Evolutionary conservation across 1,140 invertebrate species (phyloP).

Genomic region (Ooceraea biroi): DNA sequence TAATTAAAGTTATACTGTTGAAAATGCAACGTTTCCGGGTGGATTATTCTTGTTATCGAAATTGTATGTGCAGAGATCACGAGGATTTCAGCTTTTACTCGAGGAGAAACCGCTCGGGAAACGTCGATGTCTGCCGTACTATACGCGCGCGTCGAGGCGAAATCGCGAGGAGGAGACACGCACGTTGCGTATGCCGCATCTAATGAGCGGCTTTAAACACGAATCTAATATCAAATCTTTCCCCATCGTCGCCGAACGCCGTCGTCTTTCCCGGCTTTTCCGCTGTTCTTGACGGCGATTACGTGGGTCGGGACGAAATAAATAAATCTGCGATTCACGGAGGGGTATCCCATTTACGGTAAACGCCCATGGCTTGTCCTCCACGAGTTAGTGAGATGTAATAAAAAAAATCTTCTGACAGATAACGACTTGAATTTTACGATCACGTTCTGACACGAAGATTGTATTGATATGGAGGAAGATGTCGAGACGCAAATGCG

Average conservation of each 20-base stretch:
- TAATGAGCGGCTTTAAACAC: constrained; percentile 64
- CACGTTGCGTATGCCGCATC: constrained; percentile 71
- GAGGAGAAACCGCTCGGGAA: constrained; percentile 29
- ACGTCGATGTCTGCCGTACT: constrained; percentile 21
- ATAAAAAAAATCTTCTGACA: constrained; percentile 15
- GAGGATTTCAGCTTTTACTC: constrained; percentile 15
- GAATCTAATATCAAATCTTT: constrained; percentile 74
- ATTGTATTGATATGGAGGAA: constrained; percentile 9
- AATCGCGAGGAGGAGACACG: constrained; percentile 72
- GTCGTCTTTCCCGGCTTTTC: constrained; percentile 65
- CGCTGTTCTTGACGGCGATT: constrained; percentile 14
- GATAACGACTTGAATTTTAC: constrained; percentile 29
- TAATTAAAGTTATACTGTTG: not conserved
- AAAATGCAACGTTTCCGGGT: not conserved
- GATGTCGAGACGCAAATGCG: constrained; percentile 8
- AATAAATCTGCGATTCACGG: constrained; percentile 26
- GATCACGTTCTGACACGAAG: not conserved
- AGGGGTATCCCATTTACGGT: not conserved
- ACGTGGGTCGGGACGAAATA: constrained; percentile 48
- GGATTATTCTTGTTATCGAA: not conserved
- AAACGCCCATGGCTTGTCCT: not conserved
- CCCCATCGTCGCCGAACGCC: constrained; percentile 20
- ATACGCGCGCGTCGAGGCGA: constrained; percentile 54
- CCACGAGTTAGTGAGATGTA: constrained; percentile 5
- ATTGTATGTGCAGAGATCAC: constrained; percentile 3